phyloP scores from a whole-genome alignment of 2,113 vertebrate species.

The Aptenodytes forsteri region DNA sequence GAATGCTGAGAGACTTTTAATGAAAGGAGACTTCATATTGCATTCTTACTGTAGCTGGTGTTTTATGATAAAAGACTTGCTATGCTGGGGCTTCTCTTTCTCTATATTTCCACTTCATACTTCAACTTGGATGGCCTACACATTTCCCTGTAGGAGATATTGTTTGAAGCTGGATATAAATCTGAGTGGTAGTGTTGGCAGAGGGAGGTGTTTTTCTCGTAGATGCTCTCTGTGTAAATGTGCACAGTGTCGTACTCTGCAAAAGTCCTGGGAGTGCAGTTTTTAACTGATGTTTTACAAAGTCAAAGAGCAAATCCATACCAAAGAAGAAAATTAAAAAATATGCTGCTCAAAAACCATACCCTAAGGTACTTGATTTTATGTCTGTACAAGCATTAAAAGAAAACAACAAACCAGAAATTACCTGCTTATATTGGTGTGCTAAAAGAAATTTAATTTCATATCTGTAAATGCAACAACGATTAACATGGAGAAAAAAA shows the following conservation, averaged over 20 bases:
- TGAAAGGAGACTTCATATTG: slow-evolving; percentile 46
- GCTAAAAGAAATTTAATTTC: not conserved
- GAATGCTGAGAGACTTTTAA: slow-evolving; percentile 36
- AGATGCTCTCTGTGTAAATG: slow-evolving; percentile 20
- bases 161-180: slow-evolving; percentile 40
- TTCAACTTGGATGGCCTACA: not conserved
- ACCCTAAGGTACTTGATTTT: not conserved
- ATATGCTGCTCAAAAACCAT: not conserved
- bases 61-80: slow-evolving; percentile 34
- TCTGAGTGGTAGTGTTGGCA: not conserved
- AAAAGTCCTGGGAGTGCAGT: not conserved
- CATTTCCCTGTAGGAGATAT: not conserved
- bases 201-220: not conserved
- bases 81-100: slow-evolving; percentile 14
- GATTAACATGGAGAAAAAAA: not conserved
- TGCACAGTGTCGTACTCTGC: not conserved
- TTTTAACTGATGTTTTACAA: slow-evolving; percentile 62
- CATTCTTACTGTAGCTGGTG: slow-evolving; percentile 37
- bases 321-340: slow-evolving; percentile 38
- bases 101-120: not conserved
- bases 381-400: not conserved
- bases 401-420: not conserved
- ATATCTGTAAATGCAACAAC: not conserved
- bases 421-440: not conserved
- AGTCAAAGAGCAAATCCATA: slow-evolving; percentile 34